These are phyloP conservation scores for Gasterosteus aculeatus DNA, from an alignment of 2,113 vertebrate species.

Conservation along the genomic window DNA sequence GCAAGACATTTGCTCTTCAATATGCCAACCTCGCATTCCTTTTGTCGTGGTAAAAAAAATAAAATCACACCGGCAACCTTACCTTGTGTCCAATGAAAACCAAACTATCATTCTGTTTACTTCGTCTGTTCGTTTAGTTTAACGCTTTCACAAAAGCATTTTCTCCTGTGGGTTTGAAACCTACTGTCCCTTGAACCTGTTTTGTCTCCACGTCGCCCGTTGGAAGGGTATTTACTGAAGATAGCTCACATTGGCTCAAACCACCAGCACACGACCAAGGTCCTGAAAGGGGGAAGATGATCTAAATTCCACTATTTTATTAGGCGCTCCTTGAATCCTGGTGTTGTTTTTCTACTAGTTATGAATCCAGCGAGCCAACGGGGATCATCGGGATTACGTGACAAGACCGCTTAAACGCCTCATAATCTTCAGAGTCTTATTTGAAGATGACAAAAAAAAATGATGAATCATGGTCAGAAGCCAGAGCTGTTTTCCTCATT, in stretches of 20 bases:
- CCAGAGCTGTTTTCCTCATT: constrained; percentile 57
- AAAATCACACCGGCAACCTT: not conserved
- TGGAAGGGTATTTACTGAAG: constrained; percentile 49
- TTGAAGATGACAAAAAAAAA: constrained; percentile 57
- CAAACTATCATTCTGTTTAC: not conserved
- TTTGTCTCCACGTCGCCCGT: not conserved
- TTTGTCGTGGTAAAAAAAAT: not conserved
- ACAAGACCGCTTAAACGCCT: constrained; percentile 60
- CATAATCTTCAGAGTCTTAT: constrained; percentile 60
- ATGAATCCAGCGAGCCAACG: constrained; percentile 54
- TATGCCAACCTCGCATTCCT: not conserved
- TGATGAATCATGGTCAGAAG: constrained; percentile 67
- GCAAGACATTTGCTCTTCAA: constrained; percentile 25
- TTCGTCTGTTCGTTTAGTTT: not conserved
- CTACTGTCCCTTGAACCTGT: constrained; percentile 11
- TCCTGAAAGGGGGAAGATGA: constrained; percentile 47
- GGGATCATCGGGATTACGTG: constrained; percentile 61
- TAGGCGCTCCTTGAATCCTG: constrained; percentile 44
- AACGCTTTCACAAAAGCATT: constrained; percentile 9
- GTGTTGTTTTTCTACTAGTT: constrained; percentile 57
- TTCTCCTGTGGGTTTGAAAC: constrained; percentile 1
- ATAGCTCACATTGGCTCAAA: constrained; percentile 13
- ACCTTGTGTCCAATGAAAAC: not conserved
- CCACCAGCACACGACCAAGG: constrained; percentile 26
- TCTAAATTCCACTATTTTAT: constrained; percentile 59